Evolutionary conservation across 2,113 vertebrate genomes (phyloP).

Genomic region (Hypocryptadius cinnamomeus): DNA sequence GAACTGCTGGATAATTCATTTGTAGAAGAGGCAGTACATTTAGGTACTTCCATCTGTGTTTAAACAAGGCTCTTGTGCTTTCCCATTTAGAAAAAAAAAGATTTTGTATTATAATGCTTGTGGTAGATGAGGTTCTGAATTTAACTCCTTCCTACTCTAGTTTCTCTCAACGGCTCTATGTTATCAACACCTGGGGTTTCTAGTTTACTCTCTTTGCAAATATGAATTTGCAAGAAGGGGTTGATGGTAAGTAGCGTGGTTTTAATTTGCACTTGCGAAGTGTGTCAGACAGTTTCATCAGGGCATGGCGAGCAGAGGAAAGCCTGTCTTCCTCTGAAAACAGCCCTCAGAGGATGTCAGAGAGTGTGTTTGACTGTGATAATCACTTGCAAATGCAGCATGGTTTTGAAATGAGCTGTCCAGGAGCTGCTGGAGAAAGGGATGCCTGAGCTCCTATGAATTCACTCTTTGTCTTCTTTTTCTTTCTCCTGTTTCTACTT

Average conservation of each 20-base stretch:
- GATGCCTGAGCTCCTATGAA: background rate
- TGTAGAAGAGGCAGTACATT: constrained; percentile 52
- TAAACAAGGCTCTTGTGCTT: constrained; percentile 56
- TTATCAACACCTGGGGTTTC: constrained; percentile 61
- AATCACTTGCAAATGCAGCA: constrained; percentile 15
- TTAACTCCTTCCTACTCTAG: constrained; percentile 52
- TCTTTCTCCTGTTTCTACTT: background rate
- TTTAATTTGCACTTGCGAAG: constrained; percentile 48
- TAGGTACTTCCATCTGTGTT: constrained; percentile 59
- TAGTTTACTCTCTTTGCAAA: constrained; percentile 57
- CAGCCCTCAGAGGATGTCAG: constrained; percentile 26
- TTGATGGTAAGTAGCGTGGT: constrained; percentile 50
- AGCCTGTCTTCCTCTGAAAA: constrained; percentile 46
- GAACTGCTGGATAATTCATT: constrained; percentile 57
- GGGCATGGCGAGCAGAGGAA: constrained; percentile 1
- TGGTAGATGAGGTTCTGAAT: constrained; percentile 50
- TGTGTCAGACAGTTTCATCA: constrained; percentile 48
- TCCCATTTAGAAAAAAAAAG: constrained; percentile 17
- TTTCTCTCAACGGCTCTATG: constrained; percentile 32
- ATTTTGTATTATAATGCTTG: constrained; percentile 38
- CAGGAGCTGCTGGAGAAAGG: constrained; percentile 31
- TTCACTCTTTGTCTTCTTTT: background rate
- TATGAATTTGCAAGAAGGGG: constrained; percentile 50
- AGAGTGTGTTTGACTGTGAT: background rate
- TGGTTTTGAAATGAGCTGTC: constrained; percentile 51